Percentiles rank a stretch among this genome's conserved stretches.
phyloP scores from a whole-genome alignment of 2,113 vertebrate species.

The Cnemophilus loriae region DNA sequence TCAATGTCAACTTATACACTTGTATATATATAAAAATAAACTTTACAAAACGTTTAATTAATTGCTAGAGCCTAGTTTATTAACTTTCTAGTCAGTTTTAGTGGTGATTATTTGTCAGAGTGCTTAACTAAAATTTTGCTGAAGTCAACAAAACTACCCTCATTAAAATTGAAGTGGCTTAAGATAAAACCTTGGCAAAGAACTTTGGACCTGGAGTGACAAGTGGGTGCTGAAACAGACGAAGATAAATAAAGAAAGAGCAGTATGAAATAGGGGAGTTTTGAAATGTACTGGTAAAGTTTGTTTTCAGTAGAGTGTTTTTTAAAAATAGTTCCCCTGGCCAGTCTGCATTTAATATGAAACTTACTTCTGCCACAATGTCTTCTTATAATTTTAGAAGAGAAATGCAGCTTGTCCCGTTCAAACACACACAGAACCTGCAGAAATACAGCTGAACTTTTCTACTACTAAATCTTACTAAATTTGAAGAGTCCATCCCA shows the following conservation, averaged over 20 bases:
- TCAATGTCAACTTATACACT: not conserved
- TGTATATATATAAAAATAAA: not conserved
- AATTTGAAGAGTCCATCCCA: constrained; percentile 96
- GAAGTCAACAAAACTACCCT: not conserved
- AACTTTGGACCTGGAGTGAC: not conserved
- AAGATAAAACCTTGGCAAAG: not conserved
- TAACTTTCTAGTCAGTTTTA: not conserved
- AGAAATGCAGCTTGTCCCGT: not conserved
- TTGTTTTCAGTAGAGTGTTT: not conserved
- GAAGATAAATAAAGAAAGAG: not conserved
- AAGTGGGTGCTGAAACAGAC: not conserved
- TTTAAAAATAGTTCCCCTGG: not conserved
- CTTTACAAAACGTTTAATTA: not conserved
- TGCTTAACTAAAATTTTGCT: not conserved
- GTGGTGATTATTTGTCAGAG: not conserved
- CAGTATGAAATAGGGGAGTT: not conserved
- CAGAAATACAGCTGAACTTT: constrained; percentile 36
- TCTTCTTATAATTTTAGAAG: not conserved
- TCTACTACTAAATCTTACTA: constrained; percentile 77
- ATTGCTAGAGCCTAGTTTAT: not conserved
- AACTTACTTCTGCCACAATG: not conserved
- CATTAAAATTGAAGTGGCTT: not conserved
- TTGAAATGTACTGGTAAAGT: not conserved
- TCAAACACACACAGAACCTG: constrained; percentile 5
- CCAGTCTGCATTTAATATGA: not conserved